Evolutionary conservation across 2,888 invertebrate genomes (phyloP).

Genomic region (Mimachlamys varia): DNA sequence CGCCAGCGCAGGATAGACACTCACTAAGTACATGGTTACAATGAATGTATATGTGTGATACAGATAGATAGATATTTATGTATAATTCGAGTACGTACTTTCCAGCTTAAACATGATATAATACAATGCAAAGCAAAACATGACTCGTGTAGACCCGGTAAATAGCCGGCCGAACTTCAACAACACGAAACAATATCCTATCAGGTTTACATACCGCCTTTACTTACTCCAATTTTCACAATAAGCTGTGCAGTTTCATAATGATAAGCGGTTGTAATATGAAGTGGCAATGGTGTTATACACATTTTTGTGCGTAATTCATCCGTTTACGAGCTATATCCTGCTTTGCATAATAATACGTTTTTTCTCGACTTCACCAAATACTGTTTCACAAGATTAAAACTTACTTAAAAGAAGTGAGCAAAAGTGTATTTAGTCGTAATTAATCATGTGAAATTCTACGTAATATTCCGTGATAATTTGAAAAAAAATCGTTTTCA

Average conservation of each 20-base stretch:
- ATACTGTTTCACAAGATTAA: background rate
- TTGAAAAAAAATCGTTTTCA: no score
- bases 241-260: background rate
- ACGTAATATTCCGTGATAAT: background rate
- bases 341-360: background rate
- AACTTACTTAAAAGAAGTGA: background rate
- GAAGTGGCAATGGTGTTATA: background rate
- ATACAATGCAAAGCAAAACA: background rate
- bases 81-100: background rate
- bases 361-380: background rate
- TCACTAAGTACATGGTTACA: background rate
- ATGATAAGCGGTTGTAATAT: background rate
- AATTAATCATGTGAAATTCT: background rate
- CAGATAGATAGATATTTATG: background rate
- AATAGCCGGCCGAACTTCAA: background rate
- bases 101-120: background rate
- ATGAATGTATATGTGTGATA: background rate
- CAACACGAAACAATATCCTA: background rate
- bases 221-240: background rate
- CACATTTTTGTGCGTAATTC: no score
- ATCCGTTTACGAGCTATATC: background rate
- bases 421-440: background rate
- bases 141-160: background rate
- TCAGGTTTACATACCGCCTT: background rate
- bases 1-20: background rate